A percentile compares a stretch with the other conserved stretches of the same genome.
Evolutionary conservation across 2,888 invertebrate species (phyloP).

Genomic region (Andrena haemorrhoa): DNA sequence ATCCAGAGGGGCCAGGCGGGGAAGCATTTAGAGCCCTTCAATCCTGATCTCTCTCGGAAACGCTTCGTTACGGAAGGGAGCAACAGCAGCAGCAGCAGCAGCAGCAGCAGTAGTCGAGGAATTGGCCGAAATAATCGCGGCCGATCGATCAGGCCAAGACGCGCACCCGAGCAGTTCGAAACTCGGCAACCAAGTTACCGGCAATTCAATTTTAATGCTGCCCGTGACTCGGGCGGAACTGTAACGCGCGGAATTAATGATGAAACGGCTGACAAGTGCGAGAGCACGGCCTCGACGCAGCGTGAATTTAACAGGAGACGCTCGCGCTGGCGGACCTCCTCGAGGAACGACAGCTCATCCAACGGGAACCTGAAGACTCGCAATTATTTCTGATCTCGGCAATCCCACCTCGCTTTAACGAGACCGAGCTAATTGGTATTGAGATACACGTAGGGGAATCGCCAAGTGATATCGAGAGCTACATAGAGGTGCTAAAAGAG

Average conservation of each 20-base stretch:
- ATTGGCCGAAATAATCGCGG: constrained; percentile 24
- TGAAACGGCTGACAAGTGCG: constrained; percentile 29
- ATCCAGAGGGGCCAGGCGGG: background rate
- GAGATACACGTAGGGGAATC: background rate
- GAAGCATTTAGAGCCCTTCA: constrained; percentile 7
- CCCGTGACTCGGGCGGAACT: constrained; percentile 30
- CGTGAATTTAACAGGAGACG: constrained; percentile 29
- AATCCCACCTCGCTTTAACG: background rate
- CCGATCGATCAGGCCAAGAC: constrained; percentile 16
- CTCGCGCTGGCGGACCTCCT: background rate
- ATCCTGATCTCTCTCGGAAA: constrained; percentile 2
- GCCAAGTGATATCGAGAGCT: background rate
- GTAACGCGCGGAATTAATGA: constrained; percentile 37
- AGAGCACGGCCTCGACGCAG: background rate
- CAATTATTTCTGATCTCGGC: background rate
- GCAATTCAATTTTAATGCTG: constrained; percentile 37
- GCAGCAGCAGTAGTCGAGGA: background rate
- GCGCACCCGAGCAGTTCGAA: background rate
- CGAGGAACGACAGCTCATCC: background rate
- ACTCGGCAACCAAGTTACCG: constrained; percentile 8
- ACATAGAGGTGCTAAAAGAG: too few relatives aligned
- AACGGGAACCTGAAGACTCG: background rate
- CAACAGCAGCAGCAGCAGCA: background rate
- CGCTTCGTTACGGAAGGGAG: constrained; percentile 22
- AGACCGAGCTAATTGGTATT: background rate